Evolutionary conservation across 2,888 invertebrate species (phyloP).

Genomic region (Quadriops clusia): DNA sequence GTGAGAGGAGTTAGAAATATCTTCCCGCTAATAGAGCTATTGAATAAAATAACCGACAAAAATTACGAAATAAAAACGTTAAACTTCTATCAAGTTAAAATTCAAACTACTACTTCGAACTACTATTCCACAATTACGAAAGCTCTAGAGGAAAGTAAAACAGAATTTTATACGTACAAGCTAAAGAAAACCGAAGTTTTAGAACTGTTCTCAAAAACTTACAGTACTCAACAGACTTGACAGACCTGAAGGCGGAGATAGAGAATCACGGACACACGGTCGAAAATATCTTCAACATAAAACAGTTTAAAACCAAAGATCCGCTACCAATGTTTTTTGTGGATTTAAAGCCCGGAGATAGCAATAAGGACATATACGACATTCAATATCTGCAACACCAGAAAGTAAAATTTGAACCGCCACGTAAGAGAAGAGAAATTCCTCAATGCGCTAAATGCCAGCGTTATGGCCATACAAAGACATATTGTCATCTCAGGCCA

Average conservation of each 20-base stretch:
- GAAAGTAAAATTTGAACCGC: constrained; percentile 8
- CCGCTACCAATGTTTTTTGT: constrained; percentile 9
- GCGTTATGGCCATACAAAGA: constrained; percentile 10
- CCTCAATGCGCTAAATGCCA: constrained; percentile 10
- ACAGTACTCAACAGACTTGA: neutral
- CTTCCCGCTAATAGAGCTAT: too few relatives aligned
- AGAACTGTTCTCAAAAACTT: constrained; percentile 1
- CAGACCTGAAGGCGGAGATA: constrained; percentile 1
- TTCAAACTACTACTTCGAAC: too few relatives aligned
- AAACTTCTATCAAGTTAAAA: too few relatives aligned
- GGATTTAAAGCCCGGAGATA: constrained; percentile 5
- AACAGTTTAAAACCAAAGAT: constrained; percentile 3
- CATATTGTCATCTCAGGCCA: constrained; percentile 5
- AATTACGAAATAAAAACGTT: too few relatives aligned
- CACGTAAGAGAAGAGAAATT: constrained; percentile 6
- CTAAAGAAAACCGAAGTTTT: constrained; percentile 1
- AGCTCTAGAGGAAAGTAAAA: constrained; percentile 2
- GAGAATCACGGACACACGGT: constrained; percentile 5
- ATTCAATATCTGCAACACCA: constrained; percentile 4
- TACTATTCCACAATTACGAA: neutral
- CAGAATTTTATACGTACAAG: constrained; percentile 6
- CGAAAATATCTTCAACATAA: constrained; percentile 9
- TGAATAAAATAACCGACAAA: too few relatives aligned
- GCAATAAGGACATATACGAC: constrained; percentile 8
- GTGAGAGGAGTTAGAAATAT: too few relatives aligned